Evolutionary conservation across 2,797 vertebrate genomes (phyloP), one percentile per base, ranked within the genome.

Genomic region (Pseudocheirus occidentalis): DNA sequence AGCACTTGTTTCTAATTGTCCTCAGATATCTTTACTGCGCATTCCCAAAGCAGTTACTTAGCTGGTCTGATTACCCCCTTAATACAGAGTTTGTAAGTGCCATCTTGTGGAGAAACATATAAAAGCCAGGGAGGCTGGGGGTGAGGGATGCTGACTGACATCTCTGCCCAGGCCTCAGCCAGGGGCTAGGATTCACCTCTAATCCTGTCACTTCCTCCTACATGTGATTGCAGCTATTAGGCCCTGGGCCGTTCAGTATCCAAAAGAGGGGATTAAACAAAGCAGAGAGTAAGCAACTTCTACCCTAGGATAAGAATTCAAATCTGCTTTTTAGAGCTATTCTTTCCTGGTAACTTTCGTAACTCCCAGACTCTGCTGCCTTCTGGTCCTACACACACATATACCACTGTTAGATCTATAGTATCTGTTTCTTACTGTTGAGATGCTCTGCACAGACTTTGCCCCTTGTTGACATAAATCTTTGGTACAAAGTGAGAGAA

Each of bases 71-170:
- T 91, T 91, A 91, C 92, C 46, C 87, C 93, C 13, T 95, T 96
- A 94, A 55, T 0, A 1, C 91, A 98, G 96, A 21, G 96, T 56
- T 97, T 97, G 0, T 96, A 98, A 95, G 97, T 98, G 97, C 98
- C 98, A 97, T 96, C 98, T 98, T 98, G 97, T 98, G 98, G 98
- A 95, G 95, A 94, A 95, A 95, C 28, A 95, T 92, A 59, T 93
- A 55, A 34, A 93, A 57, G 87, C 55, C 57, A 21, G 0, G 92
- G 91, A 95, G 54, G 18, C 59, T 58, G 40, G 1, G n/a, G 50
- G 34, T 57, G 10, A 73, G 53, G 52, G 29, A n/a, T n/a, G 0
- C 53, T 13, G n/a, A 9, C 21, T 13, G n/a, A 9, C 21, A 0
- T 59, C 91, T 55, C 81, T 46, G 4, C 59, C 52, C 2, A 27